Percentiles rank a stretch among this genome's conserved stretches.
phyloP scores from a whole-genome alignment of 2,888 invertebrate species.

The Pachymerium ferrugineum region DNA sequence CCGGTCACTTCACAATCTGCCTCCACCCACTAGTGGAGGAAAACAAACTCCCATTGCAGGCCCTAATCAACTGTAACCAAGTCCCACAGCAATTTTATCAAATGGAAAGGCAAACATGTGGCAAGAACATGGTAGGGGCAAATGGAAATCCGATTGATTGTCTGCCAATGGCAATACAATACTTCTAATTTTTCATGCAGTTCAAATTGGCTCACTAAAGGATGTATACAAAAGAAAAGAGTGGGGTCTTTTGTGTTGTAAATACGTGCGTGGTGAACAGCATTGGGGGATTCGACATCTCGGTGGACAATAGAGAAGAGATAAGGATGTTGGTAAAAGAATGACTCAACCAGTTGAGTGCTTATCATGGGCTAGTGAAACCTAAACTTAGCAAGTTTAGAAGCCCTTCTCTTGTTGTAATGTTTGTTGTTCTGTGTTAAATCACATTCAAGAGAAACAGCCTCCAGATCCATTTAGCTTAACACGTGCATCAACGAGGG shows the following conservation, averaged over 20 bases:
- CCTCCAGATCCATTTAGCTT: neutral
- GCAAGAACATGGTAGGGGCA: neutral
- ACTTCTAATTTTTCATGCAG: too few species aligned
- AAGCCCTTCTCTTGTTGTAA: neutral
- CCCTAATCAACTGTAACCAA: slow-evolving; percentile 8
- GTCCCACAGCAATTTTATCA: slow-evolving; percentile 12
- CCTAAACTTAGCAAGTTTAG: neutral
- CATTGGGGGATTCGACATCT: neutral
- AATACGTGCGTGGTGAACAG: neutral
- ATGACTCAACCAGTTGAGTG: neutral
- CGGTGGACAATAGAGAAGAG: neutral
- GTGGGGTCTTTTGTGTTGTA: neutral
- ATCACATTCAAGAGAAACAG: neutral
- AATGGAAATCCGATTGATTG: neutral
- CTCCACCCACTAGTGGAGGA: slow-evolving; percentile 4
- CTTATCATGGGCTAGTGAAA: neutral
- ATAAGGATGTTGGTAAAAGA: neutral
- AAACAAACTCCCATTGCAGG: neutral
- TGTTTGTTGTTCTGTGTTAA: neutral
- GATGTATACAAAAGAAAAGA: neutral
- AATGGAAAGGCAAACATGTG: slow-evolving; percentile 10
- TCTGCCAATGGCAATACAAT: too few species aligned
- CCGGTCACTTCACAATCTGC: slow-evolving; percentile 11
- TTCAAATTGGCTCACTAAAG: too few species aligned
- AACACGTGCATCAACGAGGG: neutral